A percentile compares a stretch with the other conserved stretches of the same genome.
These are phyloP conservation scores for Bos indicus DNA, from an alignment of 2,113 vertebrate species.

Conservation along the genomic window DNA sequence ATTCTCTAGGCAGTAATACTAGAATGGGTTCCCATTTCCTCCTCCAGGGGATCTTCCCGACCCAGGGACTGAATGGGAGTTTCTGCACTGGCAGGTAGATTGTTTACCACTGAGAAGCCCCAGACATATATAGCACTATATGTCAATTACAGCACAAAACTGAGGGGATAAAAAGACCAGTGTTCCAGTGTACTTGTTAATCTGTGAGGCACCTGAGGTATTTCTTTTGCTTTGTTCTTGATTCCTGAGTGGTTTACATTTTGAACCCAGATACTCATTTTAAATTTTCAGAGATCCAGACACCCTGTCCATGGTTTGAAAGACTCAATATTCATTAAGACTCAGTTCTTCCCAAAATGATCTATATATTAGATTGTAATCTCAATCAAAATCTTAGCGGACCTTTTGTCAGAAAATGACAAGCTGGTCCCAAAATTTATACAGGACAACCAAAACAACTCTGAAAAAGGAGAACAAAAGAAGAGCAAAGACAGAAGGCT, in stretches of 20 bases:
- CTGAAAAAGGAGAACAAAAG: not conserved
- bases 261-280: not conserved
- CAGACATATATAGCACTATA: rapidly evolving
- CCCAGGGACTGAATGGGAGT: not conserved
- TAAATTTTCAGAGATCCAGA: not conserved
- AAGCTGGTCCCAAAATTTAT: not conserved
- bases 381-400: not conserved
- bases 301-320: not conserved
- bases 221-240: not conserved
- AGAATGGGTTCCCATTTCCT: not conserved
- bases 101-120: not conserved
- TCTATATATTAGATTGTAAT: not conserved
- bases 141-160: not conserved
- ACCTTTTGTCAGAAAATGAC: not conserved
- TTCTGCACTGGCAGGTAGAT: not conserved
- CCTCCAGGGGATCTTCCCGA: not conserved
- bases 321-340: not conserved
- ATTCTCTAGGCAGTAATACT: not conserved
- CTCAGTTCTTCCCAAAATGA: not conserved
- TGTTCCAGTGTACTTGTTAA: not conserved
- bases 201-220: not conserved
- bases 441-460: not conserved
- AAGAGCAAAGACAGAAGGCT: not conserved
- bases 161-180: rapidly evolving
- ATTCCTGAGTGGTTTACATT: not conserved